Conservation (phyloP, 2,113 vertebrate species). For the Myrmophylax atrothorax region DNA sequence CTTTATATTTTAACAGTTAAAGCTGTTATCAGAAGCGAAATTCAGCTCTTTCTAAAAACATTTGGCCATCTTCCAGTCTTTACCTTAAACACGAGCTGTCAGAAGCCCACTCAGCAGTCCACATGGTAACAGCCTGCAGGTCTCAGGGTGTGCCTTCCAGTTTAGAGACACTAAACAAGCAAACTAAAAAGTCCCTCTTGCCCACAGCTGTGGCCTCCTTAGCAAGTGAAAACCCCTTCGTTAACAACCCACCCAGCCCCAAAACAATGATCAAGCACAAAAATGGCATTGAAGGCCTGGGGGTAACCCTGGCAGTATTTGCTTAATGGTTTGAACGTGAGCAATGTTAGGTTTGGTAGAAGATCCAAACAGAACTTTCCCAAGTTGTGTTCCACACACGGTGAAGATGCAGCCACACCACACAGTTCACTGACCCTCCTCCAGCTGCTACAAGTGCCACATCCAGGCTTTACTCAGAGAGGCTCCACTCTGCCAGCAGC, state of each 20-base stretch:
- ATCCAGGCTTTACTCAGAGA: background rate
- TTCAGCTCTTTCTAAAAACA: background rate
- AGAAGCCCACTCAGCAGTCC: background rate
- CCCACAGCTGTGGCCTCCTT: background rate
- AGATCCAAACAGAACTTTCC: background rate
- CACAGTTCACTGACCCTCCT: background rate
- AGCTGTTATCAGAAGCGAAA: background rate
- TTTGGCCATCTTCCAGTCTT: background rate
- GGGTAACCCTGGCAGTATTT: background rate
- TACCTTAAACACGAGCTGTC: background rate
- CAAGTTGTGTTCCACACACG: background rate
- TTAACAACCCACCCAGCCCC: background rate
- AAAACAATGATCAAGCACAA: background rate
- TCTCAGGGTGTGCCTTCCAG: background rate
- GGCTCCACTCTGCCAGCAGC: background rate
- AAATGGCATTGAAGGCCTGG: background rate
- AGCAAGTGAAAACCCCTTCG: background rate
- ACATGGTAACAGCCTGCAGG: background rate
- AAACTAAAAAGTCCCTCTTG: background rate
- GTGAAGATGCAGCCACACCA: background rate
- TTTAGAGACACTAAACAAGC: background rate
- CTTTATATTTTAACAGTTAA: background rate
- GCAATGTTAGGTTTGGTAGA: background rate
- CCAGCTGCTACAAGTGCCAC: background rate
- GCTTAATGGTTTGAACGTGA: background rate